Conservation (phyloP, 2,113 vertebrate species). For the Myotis yumanensis region DNA sequence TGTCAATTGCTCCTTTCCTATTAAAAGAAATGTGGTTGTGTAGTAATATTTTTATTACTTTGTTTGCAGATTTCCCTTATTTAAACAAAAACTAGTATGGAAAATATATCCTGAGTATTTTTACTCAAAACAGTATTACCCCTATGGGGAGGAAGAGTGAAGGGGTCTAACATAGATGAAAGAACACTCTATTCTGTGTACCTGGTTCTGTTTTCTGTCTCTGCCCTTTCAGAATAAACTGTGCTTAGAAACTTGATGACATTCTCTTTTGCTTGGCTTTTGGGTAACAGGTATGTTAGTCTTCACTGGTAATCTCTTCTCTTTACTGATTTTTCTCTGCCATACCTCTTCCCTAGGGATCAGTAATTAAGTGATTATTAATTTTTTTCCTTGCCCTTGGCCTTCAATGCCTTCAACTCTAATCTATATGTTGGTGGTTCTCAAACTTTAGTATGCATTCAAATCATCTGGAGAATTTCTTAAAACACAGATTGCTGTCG, state of each 20-base stretch:
- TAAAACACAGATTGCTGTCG: neutral
- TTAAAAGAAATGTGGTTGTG: constrained; percentile 27
- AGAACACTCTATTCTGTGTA: neutral
- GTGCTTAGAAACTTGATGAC: constrained; percentile 25
- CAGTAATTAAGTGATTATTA: neutral
- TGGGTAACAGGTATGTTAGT: neutral
- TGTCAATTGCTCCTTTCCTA: constrained; percentile 26
- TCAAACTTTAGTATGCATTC: constrained; percentile 10
- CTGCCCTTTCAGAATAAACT: constrained; percentile 1
- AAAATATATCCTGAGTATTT: constrained; percentile 32
- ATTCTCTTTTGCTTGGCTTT: constrained; percentile 4
- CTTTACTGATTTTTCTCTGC: constrained; percentile 5
- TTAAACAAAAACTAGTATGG: constrained; percentile 21
- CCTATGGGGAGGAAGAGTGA: neutral
- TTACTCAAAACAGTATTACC: neutral
- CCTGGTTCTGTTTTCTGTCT: neutral
- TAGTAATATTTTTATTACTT: neutral
- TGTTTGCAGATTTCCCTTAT: neutral
- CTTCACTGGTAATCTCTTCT: neutral
- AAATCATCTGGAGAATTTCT: neutral
- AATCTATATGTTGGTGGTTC: neutral
- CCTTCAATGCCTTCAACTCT: neutral
- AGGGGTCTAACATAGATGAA: neutral
- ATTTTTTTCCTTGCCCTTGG: neutral
- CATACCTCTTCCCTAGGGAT: neutral